Evolutionary conservation across 23 tunicate genomes (phyloP).

Genomic region (Aplidium turbinatum): DNA sequence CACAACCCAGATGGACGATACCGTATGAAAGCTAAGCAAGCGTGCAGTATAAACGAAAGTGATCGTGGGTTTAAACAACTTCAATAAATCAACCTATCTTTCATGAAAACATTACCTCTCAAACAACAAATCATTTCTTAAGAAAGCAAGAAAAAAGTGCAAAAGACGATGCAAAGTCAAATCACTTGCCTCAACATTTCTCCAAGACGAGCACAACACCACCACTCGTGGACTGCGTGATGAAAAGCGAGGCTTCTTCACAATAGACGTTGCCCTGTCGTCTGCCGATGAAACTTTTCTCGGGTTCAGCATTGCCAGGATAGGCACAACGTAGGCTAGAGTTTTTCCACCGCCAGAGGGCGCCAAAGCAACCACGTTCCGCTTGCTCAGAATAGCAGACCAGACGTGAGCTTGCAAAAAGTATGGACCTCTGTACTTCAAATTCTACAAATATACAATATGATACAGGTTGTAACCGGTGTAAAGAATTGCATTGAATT

Average conservation of each 20-base stretch:
- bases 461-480: too few relatives aligned
- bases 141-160: too few relatives aligned
- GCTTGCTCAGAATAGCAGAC: constrained; percentile 60
- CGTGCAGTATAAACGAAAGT: too few relatives aligned
- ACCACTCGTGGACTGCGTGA: constrained; percentile 32
- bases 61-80: neutral
- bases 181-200: constrained; percentile 45
- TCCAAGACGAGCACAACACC: constrained; percentile 63
- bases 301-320: constrained; percentile 41
- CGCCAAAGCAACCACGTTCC: constrained; percentile 64
- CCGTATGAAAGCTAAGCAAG: too few relatives aligned
- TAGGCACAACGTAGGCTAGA: constrained; percentile 66
- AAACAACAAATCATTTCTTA: too few relatives aligned
- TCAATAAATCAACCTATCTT: neutral
- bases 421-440: constrained; percentile 60
- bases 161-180: too few relatives aligned
- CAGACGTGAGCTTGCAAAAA: constrained; percentile 68
- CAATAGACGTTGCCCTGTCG: neutral
- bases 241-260: constrained; percentile 1
- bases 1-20: too few relatives aligned
- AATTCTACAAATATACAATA: neutral
- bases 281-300: neutral
- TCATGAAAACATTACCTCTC: too few relatives aligned
- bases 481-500: too few relatives aligned
- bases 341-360: constrained; percentile 82